phyloP scores from a whole-genome alignment of 1,140 invertebrate species.

The Pseudomyrmex dendroicus region DNA sequence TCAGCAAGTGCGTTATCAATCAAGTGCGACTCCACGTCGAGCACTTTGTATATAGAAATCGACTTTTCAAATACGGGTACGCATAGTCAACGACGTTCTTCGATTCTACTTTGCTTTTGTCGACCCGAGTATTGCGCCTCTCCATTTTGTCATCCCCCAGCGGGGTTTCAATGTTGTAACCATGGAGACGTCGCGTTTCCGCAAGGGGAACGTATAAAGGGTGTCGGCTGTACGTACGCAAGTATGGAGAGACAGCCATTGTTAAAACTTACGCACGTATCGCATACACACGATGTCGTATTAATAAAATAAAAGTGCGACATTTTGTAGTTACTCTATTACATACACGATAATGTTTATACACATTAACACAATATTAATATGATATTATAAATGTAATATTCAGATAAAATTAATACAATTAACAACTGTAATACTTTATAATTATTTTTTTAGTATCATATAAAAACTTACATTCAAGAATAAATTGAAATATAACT shows the following conservation, averaged over 20 bases:
- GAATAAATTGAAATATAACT: too few relatives aligned
- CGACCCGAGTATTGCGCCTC: constrained; percentile 78
- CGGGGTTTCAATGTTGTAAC: constrained; percentile 85
- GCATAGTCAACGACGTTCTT: constrained; percentile 65
- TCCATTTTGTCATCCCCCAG: constrained; percentile 85
- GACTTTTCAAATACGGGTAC: constrained; percentile 66
- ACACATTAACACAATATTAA: neutral
- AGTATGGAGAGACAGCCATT: constrained; percentile 78
- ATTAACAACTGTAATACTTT: neutral
- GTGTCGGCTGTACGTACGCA: constrained; percentile 79
- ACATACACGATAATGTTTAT: neutral
- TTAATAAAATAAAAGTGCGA: constrained; percentile 70
- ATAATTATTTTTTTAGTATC: too few relatives aligned
- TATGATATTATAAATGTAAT: neutral
- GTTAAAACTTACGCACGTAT: constrained; percentile 73
- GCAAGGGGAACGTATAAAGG: constrained; percentile 81
- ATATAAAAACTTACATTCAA: too few relatives aligned
- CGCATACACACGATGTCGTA: constrained; percentile 62
- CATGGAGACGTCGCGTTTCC: constrained; percentile 84
- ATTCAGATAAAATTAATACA: neutral
- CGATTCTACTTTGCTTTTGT: constrained; percentile 75
- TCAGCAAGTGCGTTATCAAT: constrained; percentile 57
- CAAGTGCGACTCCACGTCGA: constrained; percentile 41
- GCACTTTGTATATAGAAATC: constrained; percentile 55
- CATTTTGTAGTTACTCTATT: constrained; percentile 3